A percentile compares a stretch with the other conserved stretches of the same genome.
phyloP scores from a whole-genome alignment of 2,888 invertebrate species.

The Dryobota labecula region DNA sequence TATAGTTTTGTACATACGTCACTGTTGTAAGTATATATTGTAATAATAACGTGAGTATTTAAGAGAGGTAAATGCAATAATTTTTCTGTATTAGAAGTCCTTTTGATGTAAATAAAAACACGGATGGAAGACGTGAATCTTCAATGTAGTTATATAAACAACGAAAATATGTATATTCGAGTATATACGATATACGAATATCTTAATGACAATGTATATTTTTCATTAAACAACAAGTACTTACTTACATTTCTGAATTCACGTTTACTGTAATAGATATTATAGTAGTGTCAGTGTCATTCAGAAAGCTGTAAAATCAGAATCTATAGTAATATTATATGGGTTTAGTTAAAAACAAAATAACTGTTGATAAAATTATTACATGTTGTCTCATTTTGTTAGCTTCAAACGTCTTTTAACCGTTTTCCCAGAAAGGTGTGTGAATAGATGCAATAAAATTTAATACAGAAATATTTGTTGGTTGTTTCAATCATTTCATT shows the following conservation, averaged over 20 bases:
- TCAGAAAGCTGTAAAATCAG: constrained; percentile 48
- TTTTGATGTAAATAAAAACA: constrained; percentile 84
- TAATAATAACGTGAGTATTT: constrained; percentile 86
- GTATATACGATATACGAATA: constrained; percentile 59
- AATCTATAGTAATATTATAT: constrained; percentile 50
- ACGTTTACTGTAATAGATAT: constrained; percentile 51
- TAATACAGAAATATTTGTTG: constrained; percentile 87
- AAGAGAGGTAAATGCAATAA: constrained; percentile 88
- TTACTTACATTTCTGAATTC: constrained; percentile 40
- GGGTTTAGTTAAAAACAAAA: constrained; percentile 59
- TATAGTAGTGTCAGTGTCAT: constrained; percentile 50
- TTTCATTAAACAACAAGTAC: constrained; percentile 50
- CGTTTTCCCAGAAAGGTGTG: constrained; percentile 89
- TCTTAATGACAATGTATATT: constrained; percentile 58
- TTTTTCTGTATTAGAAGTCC: constrained; percentile 87
- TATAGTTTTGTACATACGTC: constrained; percentile 90
- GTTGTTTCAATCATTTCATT: constrained; percentile 65
- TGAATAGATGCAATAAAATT: constrained; percentile 91
- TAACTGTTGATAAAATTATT: constrained; percentile 63
- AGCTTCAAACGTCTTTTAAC: constrained; percentile 83
- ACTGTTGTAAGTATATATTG: constrained; percentile 89
- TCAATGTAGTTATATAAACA: constrained; percentile 76
- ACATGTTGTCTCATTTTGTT: constrained; percentile 73
- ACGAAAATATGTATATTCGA: constrained; percentile 70
- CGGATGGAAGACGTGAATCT: constrained; percentile 76